Base-by-base conservation (phyloP, 1,140 invertebrate species). In the Rhagoletis zephyria region DNA sequence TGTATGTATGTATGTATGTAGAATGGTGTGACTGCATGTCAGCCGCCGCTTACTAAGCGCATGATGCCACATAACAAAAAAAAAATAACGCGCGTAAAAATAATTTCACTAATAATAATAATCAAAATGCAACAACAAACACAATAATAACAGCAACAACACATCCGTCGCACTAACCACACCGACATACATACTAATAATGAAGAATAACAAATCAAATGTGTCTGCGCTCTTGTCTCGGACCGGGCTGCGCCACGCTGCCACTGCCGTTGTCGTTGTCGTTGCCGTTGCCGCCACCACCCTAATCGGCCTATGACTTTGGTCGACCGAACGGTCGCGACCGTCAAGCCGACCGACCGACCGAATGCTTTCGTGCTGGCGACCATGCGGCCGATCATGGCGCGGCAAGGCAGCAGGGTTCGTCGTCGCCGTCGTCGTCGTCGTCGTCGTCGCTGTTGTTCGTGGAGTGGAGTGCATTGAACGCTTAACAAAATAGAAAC, bases 401-500 rank as follows among this genome's bases (percentile, higher is more conserved):
- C 74, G 74, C 74, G 48, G 74, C 51, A 45, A 74, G 67, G 42
- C 67, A 74, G 40, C 67, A 74, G 42, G 67, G 67, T 56, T 81
- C 74, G 48, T 81, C 74, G 74, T 77, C 70, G 48, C 45, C 56
- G 30, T 51, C 40, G 45, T 60, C 61, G 61, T 63, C 61, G 16
- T 63, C 9, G 67, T 74, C 67, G 14, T 74, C 45, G 67, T n/a
- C 51, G 51, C 14, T 56, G 59, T 63, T 19, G 19, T 65, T 45
- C 60, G 64, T 67, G 61, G 4, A 3, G 64, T 30, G 45, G 86
- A 87, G 86, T 87, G 86, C 86, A 87, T 63, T 87, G 86, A 63
- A 65, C 86, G 86, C 86, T 87, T 87, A 87, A 87, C 86, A 87
- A 87, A 87, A 87, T 87, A 87, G 86, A 87, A 87, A 81, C 74